Evolutionary conservation across 2,888 invertebrate species (phyloP), one percentile per base, ranked within the genome.

Genomic region (Scaeva pyrastri): DNA sequence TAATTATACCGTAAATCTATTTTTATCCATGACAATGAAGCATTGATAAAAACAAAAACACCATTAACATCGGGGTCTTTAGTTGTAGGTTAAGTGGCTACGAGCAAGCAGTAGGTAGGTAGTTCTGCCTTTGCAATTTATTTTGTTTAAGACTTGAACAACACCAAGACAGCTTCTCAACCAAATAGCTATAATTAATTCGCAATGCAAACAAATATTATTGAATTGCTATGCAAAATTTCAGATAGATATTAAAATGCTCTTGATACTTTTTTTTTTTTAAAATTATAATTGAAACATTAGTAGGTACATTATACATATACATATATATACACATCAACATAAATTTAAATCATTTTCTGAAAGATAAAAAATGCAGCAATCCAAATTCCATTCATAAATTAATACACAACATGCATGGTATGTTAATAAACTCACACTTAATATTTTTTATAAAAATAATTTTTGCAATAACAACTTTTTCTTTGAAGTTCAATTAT

Each of bases 351-450:
- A 41, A 39, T 71, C 80, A 48, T 84, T 79, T 78, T 78, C 55
- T 43, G 21, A 26, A 8, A 52, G 21, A 74, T 39, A 74, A 26
- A 60, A 16, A 60, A 55, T 39, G 19, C 36, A 75, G 31, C 71
- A 39, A 73, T 83, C 78, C 16, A 62, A 70, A 75, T 84, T 74
- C 70, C 79, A 74, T 74, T 84, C 52, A 68, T 78, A 39, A 60
- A 79, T 50, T 73, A 60, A 58, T 16, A 70, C 58, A 60, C 39
- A 62, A 41, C 60, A 52, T 66, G 48, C 45, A 52, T 72, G 31
- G 31, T 75, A 56, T 62, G 58, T 23, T 23, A 21, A 52, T 52
- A 11, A 52, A 52, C 23, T 23, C 50, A 23, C 50, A 52, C 52
- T 52, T 8, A 10, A 56, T 71, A 71, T 43, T 62, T 43, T 10